phyloP scores from a whole-genome alignment of 2,113 vertebrate genomes.

The Callipepla squamata region DNA sequence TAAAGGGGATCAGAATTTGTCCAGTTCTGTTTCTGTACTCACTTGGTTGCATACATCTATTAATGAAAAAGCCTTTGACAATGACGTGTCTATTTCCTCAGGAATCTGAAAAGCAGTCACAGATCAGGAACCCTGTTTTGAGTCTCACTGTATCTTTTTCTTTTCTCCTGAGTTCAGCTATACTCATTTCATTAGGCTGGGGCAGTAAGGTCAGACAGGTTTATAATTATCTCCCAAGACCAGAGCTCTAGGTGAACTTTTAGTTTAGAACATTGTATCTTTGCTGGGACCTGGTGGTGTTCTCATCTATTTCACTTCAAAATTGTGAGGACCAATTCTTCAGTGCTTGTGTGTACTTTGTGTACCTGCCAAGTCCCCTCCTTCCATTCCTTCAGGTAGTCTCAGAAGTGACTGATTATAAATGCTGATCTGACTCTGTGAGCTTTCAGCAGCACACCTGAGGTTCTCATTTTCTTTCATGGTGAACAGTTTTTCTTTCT shows the following conservation, averaged over 20 bases:
- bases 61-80: constrained; percentile 59
- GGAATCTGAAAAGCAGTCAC: constrained; percentile 46
- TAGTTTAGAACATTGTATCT: constrained; percentile 53
- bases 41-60: constrained; percentile 17
- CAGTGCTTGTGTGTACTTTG: constrained; percentile 47
- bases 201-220: constrained; percentile 51
- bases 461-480: constrained; percentile 66
- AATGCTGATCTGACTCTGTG: constrained; percentile 63
- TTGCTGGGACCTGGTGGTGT: background rate
- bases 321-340: background rate
- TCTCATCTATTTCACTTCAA: constrained; percentile 34
- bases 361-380: constrained; percentile 62
- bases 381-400: constrained; percentile 63
- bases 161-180: constrained; percentile 41
- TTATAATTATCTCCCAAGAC: constrained; percentile 60
- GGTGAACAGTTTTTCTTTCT: constrained; percentile 68
- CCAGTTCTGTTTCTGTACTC: background rate
- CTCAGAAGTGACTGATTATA: constrained; percentile 69
- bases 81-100: background rate
- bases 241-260: constrained; percentile 58
- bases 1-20: background rate
- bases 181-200: constrained; percentile 26
- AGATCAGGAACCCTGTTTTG: constrained; percentile 63
- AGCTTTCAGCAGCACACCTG: constrained; percentile 68
- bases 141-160: constrained; percentile 49